These are phyloP conservation scores for Tipula unca DNA, from an alignment of 2,888 invertebrate species.

Conservation along the genomic window DNA sequence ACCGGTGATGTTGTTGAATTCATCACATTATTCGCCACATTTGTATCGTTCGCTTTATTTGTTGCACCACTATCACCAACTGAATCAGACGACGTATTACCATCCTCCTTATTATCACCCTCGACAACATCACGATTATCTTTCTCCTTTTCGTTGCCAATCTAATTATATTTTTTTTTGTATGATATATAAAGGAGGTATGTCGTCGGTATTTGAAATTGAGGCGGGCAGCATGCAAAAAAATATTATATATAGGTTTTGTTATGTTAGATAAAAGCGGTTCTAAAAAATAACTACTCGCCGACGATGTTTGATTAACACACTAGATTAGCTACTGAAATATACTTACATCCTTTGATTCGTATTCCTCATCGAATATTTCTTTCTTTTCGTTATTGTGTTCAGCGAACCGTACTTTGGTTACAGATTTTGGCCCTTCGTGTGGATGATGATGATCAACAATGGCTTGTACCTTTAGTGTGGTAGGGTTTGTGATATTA, in stretches of 20 bases:
- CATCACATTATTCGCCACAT: constrained; percentile 18
- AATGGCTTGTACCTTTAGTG: constrained; percentile 77
- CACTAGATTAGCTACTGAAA: background rate
- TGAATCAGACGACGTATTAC: constrained; percentile 17
- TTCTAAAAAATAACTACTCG: background rate
- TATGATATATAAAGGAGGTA: too few relatives aligned
- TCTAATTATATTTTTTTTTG: background rate
- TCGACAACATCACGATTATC: constrained; percentile 37
- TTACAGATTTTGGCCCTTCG: constrained; percentile 65
- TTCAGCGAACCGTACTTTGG: constrained; percentile 83
- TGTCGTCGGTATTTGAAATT: background rate
- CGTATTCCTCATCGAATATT: constrained; percentile 22
- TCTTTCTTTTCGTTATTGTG: constrained; percentile 33
- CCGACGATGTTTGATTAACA: background rate
- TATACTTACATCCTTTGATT: constrained; percentile 19
- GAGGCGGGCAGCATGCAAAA: background rate
- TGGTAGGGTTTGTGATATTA: background rate
- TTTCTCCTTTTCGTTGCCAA: constrained; percentile 21
- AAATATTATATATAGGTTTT: background rate
- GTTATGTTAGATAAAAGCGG: background rate
- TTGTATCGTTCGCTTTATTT: background rate
- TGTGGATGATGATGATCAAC: constrained; percentile 73
- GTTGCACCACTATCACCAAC: background rate
- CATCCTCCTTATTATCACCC: constrained; percentile 24
- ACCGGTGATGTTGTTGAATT: constrained; percentile 23